Base-by-base conservation (phyloP, 2,888 invertebrate species). In the Mallateleia sp. region DNA sequence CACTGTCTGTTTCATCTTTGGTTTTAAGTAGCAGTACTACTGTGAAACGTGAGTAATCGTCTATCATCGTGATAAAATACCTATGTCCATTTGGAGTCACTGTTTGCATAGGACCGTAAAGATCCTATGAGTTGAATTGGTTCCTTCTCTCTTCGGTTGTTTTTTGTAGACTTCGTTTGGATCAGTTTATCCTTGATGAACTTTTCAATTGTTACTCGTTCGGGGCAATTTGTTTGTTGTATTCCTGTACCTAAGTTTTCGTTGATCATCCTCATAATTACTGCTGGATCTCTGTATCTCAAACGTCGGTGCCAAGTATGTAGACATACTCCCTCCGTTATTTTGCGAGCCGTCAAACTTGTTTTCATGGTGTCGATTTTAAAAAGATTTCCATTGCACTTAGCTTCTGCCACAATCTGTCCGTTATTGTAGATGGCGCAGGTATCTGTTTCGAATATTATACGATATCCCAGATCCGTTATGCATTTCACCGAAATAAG, bases 91-190 rank as follows among this genome's bases (percentile, higher is more conserved):
- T 74, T 15, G 83, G 88, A 5, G 89, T 88, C 14, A 22, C 2
- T 14, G 77, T 87, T 32, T 90, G 88, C 88, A 91, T 91, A 0
- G 89, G 89, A 14, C 91, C 89, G 25, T 90, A 92, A 9, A 92
- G 54, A 77, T 92, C 90, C n/a, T n/a, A n/a, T n/a, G n/a, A n/a
- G n/a, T n/a, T n/a, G 88, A 32, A 86, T 34, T 78, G 45, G 56
- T 14, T 62, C 62, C 14, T 20, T 34, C 58, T 88, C 56, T 71
- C 80, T 87, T 8, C 42, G 75, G 22, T 60, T 74, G 45, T 86
- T 66, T 42, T 74, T 62, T 32, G 91, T 83, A 72, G 91, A 88
- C 4, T 90, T 79, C 42, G 20, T 42, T 32, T 89, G 77, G 0
- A 88, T 20, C 81, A 91, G 67, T 74, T 92, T 92, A 8, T 83